phyloP scores from a whole-genome alignment of 1,140 invertebrate genomes.

The Rhagoletis pomonella region DNA sequence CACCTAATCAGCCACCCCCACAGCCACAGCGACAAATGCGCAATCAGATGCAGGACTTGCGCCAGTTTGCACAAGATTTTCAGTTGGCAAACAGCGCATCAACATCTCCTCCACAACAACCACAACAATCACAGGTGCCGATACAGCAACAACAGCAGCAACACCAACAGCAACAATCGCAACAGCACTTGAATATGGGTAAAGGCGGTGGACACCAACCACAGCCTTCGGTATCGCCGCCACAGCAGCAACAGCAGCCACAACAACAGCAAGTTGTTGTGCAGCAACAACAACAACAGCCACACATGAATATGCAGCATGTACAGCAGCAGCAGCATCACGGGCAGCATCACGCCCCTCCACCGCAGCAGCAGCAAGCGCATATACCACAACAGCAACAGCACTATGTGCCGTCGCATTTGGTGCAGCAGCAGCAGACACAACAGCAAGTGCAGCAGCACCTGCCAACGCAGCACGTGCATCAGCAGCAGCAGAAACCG shows the following conservation, averaged over 20 bases:
- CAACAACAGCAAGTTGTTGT: conserved; percentile 62
- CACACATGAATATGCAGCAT: conserved; percentile 63
- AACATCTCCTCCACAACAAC: conserved; percentile 62
- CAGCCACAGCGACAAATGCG: conserved; percentile 68
- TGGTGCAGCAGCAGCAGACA: conserved; percentile 61
- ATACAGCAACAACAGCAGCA: conserved; percentile 63
- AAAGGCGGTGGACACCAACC: conserved; percentile 62
- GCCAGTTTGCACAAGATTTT: conserved; percentile 71
- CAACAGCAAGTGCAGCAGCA: conserved; percentile 58
- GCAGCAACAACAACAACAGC: conserved; percentile 70
- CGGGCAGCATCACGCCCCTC: conserved; percentile 67
- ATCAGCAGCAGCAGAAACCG: conserved; percentile 18
- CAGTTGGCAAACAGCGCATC: conserved; percentile 63
- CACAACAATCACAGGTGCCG: conserved; percentile 64
- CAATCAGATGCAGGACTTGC: conserved; percentile 67
- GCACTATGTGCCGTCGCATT: conserved; percentile 60
- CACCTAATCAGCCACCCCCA: conserved; percentile 62
- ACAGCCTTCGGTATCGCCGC: conserved; percentile 66
- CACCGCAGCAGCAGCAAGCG: conserved; percentile 72
- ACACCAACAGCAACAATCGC: conserved; percentile 58
- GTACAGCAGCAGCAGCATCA: conserved; percentile 57
- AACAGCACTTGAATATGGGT: conserved; percentile 67
- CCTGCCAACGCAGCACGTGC: conserved; percentile 4
- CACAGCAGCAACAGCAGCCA: conserved; percentile 70
- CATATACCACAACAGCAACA: conserved; percentile 68